Conservation (phyloP, 2,888 invertebrate genomes). For the Drosophila cognata region DNA sequence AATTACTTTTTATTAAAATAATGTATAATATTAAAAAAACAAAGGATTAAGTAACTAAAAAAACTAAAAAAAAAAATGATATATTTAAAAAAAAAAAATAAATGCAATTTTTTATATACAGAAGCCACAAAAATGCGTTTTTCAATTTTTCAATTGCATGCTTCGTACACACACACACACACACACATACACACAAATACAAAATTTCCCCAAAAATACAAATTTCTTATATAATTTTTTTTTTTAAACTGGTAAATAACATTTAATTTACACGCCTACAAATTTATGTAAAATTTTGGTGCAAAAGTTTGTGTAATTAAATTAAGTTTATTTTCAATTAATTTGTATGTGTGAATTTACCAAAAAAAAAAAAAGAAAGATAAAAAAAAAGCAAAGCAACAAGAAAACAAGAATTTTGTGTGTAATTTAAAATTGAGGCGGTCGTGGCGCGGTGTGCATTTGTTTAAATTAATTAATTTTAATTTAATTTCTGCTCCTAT, state of each 20-base stretch:
- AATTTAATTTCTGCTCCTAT: conserved; percentile 37
- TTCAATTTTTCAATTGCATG: conserved; percentile 64
- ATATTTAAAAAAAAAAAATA: conserved; percentile 49
- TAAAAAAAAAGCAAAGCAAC: conserved; percentile 1
- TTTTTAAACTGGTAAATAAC: conserved; percentile 70
- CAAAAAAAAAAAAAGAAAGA: neutral
- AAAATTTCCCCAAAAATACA: conserved; percentile 1
- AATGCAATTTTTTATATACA: conserved; percentile 74
- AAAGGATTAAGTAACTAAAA: conserved; percentile 52
- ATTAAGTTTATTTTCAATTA: conserved; percentile 38
- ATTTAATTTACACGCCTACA: conserved; percentile 51
- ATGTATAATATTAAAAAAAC: conserved; percentile 33
- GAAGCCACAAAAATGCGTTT: conserved; percentile 69
- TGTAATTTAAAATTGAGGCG: conserved; percentile 48
- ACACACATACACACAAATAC: conserved; percentile 2
- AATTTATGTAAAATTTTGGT: conserved; percentile 58
- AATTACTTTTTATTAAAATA: conserved; percentile 37
- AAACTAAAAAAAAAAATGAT: conserved; percentile 34
- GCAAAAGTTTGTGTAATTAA: conserved; percentile 55
- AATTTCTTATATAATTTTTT: conserved; percentile 23
- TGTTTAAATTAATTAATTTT: conserved; percentile 28
- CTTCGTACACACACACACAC: conserved; percentile 31
- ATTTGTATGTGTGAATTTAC: conserved; percentile 40
- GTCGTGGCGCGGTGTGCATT: conserved; percentile 56
- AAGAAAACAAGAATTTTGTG: conserved; percentile 14